phyloP scores from a whole-genome alignment of 2,888 invertebrate genomes.

The Erannis defoliaria region DNA sequence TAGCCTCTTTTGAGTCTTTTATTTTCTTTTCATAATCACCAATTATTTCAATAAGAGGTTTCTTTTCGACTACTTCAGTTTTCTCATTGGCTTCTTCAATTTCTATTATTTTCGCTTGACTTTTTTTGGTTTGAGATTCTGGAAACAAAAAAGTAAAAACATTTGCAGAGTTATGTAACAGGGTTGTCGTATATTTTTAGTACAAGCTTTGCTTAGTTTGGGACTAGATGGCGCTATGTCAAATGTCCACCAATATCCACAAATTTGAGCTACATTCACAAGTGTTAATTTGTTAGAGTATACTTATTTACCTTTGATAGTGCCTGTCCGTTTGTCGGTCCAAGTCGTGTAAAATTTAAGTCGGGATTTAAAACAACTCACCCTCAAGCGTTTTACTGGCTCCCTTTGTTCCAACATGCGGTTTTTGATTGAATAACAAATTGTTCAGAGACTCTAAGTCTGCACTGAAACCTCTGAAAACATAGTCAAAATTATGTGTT shows the following conservation, averaged over 20 bases:
- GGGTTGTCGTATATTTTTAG: too few species aligned
- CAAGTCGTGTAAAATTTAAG: background rate
- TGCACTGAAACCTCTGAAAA: slow-evolving; percentile 58
- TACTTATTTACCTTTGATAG: background rate
- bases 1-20: slow-evolving; percentile 41
- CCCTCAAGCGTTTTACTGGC: slow-evolving; percentile 57
- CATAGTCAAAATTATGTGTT: background rate
- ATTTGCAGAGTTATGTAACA: background rate
- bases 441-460: slow-evolving; percentile 65
- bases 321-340: background rate
- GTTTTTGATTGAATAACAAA: slow-evolving; percentile 65
- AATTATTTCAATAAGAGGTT: slow-evolving; percentile 71
- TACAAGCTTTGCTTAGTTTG: too few species aligned
- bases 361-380: slow-evolving; percentile 43
- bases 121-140: slow-evolving; percentile 51
- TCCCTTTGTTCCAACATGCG: slow-evolving; percentile 54
- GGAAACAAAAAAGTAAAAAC: slow-evolving; percentile 12
- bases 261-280: too few species aligned
- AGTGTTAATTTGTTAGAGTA: too few species aligned
- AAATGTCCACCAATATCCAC: too few species aligned
- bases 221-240: too few species aligned
- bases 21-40: slow-evolving; percentile 54
- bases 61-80: slow-evolving; percentile 55
- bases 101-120: slow-evolving; percentile 52
- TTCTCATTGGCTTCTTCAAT: slow-evolving; percentile 49